phyloP scores from a whole-genome alignment of 2,113 vertebrate species.

The Hippocampus comes region DNA sequence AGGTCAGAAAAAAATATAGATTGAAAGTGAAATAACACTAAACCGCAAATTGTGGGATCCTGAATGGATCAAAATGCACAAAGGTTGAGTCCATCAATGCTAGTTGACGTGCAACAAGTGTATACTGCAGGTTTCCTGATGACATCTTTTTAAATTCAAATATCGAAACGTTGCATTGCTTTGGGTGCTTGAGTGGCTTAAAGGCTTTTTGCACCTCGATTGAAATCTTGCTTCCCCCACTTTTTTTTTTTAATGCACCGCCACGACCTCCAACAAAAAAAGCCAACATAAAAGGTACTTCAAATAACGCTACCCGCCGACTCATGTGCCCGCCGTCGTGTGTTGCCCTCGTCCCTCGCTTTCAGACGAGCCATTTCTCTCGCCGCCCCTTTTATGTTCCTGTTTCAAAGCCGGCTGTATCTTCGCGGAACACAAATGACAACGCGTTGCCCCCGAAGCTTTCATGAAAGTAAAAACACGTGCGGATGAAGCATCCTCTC shows the following conservation, averaged over 20 bases:
- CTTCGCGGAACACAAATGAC: conserved; percentile 42
- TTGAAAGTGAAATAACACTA: too few species aligned
- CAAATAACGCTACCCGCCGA: conserved; percentile 38
- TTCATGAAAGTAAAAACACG: conserved; percentile 37
- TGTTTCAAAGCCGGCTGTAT: conserved; percentile 47
- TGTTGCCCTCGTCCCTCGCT: conserved; percentile 13
- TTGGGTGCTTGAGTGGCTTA: too few species aligned
- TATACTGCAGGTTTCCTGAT: too few species aligned
- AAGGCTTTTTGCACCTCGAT: conserved; percentile 8
- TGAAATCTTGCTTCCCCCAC: neutral
- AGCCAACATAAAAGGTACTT: conserved; percentile 28
- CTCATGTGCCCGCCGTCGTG: conserved; percentile 28
- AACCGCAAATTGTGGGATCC: too few species aligned
- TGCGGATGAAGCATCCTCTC: conserved; percentile 19
- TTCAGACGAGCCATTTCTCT: conserved; percentile 24
- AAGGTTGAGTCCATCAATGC: too few species aligned
- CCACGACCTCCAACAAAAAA: conserved; percentile 37
- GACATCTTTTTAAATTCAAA: too few species aligned
- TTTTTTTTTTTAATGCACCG: conserved; percentile 1
- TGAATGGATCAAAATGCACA: too few species aligned
- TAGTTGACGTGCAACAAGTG: too few species aligned
- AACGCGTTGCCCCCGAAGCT: conserved; percentile 39
- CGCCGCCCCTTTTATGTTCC: conserved; percentile 54
- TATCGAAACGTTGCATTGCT: too few species aligned
- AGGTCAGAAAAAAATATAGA: too few species aligned